Evolutionary conservation across 1,140 invertebrate species (phyloP), one percentile per base, ranked within the genome.

Genomic region (Pseudomyrmex flavicornis): DNA sequence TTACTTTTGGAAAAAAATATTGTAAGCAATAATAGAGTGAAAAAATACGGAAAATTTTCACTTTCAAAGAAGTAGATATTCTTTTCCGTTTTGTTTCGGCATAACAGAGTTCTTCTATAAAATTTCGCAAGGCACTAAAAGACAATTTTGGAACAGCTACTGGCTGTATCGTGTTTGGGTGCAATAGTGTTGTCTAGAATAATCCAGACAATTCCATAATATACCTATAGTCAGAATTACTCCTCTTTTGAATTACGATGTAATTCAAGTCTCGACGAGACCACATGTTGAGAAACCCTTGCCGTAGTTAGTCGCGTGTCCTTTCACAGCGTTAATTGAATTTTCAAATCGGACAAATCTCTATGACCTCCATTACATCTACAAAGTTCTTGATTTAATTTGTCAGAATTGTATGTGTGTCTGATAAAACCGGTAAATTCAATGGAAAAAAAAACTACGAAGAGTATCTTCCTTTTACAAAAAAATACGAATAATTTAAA

Each of bases 271-370:
- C 10, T 10, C 10, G 20, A 22, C n/a, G 13, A 20, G 15, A 22
- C 50, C 15, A 20, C 54, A 17, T 1, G 44, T 10, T 22, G 54
- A 50, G 76, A 72, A 80, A 72, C 10, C 52, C 20, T 58, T 59
- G 54, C 44, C 26, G 12, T 2, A 72, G 12, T 12, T 35, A 56
- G 1, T 35, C 9, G 7, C 35, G 9, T 46, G 59, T 35, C 54
- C 66, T 70, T 70, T 72, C 54, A 59, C 8, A n/a, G 1, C n/a
- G 44, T 80, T 80, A 80, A 80, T 80, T 80, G 44, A 80, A 80
- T 80, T 80, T 59, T 26, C 54, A 50, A 80, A 72, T 80, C 72
- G 59, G 35, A 80, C n/a, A 13, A 15, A 26, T 35, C 5, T 59
- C 35, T n/a, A 15, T 12, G 44, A 22, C 44, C 58, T 58, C 54